Evolutionary conservation across 2,797 vertebrate genomes (phyloP).

Genomic region (Protonibea diacanthus): DNA sequence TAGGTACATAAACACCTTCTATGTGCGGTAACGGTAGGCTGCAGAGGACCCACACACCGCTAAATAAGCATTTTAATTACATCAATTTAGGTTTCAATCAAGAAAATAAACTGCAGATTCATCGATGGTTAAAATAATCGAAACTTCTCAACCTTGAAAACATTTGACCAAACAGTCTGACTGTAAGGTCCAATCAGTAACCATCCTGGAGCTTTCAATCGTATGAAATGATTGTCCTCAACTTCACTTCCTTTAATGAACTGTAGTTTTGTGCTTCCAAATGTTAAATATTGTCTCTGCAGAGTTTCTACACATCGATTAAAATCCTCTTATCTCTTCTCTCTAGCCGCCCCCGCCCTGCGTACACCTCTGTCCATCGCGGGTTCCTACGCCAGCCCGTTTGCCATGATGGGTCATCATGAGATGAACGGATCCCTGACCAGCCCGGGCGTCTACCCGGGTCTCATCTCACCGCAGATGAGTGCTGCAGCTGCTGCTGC

Average conservation of each 20-base stretch:
- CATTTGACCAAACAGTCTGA: neutral
- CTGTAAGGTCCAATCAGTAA: neutral
- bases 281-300: neutral
- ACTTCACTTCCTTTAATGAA: no score
- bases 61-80: neutral
- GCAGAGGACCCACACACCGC: neutral
- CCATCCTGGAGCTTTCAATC: neutral
- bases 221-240: neutral
- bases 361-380: slow-evolving; percentile 93
- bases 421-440: slow-evolving; percentile 96
- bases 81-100: neutral
- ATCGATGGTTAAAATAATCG: neutral
- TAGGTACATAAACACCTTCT: slow-evolving; percentile 81
- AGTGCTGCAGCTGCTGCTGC: slow-evolving; percentile 91
- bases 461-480: slow-evolving; percentile 96
- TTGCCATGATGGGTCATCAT: slow-evolving; percentile 97
- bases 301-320: neutral
- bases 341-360: slow-evolving; percentile 87
- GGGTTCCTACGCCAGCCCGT: slow-evolving; percentile 90
- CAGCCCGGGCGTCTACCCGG: slow-evolving; percentile 91
- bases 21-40: neutral
- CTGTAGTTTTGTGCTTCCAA: no score
- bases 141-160: neutral
- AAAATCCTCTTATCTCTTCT: neutral
- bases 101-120: neutral